Conservation (phyloP, 2,888 invertebrate species). For the Erpobdella octoculata region DNA sequence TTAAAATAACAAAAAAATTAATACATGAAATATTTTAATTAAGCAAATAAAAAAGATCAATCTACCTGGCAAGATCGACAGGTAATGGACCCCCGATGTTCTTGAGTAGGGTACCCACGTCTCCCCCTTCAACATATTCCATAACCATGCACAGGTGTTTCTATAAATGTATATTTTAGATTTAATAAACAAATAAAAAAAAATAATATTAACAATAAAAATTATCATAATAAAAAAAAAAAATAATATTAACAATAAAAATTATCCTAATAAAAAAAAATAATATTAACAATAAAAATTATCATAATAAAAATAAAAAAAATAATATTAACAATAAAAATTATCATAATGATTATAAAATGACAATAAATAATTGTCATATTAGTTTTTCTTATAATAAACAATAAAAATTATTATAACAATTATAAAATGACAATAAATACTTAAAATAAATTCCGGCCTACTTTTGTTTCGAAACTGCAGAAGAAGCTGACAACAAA, state of each 20-base stretch:
- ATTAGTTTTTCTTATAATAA: neutral
- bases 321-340: neutral
- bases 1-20: neutral
- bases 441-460: neutral
- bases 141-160: conserved; percentile 95
- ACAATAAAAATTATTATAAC: neutral
- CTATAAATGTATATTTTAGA: conserved; percentile 44
- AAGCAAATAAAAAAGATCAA: neutral
- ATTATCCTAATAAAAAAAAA: neutral
- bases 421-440: neutral
- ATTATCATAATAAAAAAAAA: neutral
- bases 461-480: conserved; percentile 88
- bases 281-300: neutral
- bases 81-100: conserved; percentile 80
- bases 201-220: neutral
- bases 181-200: neutral
- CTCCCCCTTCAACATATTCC: conserved; percentile 99
- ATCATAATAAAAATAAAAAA: neutral
- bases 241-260: neutral
- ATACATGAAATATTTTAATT: neutral
- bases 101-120: conserved; percentile 90
- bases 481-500: conserved; percentile 99
- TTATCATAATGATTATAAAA: neutral
- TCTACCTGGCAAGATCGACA: conserved; percentile 74
- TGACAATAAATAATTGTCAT: neutral